Evolutionary conservation across 2,113 vertebrate genomes (phyloP).

Genomic region (Xenotilapia caudafasciata): DNA sequence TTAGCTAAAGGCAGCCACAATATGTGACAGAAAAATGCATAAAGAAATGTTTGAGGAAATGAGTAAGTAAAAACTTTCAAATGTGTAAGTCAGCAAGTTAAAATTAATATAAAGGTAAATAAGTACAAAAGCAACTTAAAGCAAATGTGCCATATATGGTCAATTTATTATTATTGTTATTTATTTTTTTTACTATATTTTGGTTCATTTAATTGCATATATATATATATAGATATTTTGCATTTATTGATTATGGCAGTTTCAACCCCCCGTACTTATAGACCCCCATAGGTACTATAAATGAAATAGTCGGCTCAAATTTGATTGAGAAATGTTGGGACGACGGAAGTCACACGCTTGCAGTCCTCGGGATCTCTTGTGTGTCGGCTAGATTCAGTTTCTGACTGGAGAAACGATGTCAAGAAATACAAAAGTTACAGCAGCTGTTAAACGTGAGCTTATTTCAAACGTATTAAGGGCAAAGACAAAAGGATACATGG

Average conservation of each 20-base stretch:
- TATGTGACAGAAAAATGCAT: neutral
- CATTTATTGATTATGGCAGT: neutral
- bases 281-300: neutral
- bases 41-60: neutral
- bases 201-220: neutral
- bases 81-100: neutral
- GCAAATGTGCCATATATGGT: neutral
- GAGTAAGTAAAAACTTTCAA: neutral
- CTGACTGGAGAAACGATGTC: constrained; percentile 77
- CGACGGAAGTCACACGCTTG: constrained; percentile 67
- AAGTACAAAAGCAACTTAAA: neutral
- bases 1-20: neutral
- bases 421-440: constrained; percentile 54
- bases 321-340: neutral
- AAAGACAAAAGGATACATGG: constrained; percentile 91
- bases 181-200: neutral
- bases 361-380: constrained; percentile 84
- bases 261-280: neutral
- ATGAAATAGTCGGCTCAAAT: neutral
- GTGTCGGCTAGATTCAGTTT: constrained; percentile 92
- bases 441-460: neutral
- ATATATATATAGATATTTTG: neutral
- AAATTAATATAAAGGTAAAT: neutral
- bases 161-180: neutral
- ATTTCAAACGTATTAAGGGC: neutral